Evolutionary conservation across 2,888 invertebrate genomes (phyloP), one percentile per base, ranked within the genome.

Genomic region (Synergus japonicus): DNA sequence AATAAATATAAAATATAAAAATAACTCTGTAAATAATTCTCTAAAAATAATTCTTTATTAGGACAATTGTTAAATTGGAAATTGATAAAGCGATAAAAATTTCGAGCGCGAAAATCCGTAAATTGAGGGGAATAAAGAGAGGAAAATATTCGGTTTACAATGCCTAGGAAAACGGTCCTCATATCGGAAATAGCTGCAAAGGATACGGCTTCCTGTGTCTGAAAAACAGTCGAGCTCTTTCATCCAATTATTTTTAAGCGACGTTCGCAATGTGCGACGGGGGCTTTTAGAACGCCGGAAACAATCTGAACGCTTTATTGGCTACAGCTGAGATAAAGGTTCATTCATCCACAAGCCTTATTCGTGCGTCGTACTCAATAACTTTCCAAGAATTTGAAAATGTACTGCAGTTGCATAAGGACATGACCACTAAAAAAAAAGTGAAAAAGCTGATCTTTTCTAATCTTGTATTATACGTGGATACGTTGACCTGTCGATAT

Each of bases 201-300:
- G 76, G 44, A 76, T 76, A 76, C 63, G 63, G 43, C 63, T 76
- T 76, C 63, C 76, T 76, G 76, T n/a, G n/a, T 10, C 44, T 63
- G 63, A 76, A 63, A 63, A 76, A 37, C 41, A 69, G 77, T 44
- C 49, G 13, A 41, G 76, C 73, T 78, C 78, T 82, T 82, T 85
- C 80, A 83, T 83, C 78, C 85, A 84, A 84, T 85, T 85, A 85
- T 85, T 84, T 86, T 84, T 82, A 81, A 82, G 81, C 73, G 81
- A 79, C 78, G 41, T 76, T 79, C 64, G 81, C 80, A 63, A 81
- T 77, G 79, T 77, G 80, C 78, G 65, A 82, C 79, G 81, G 78
- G 69, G 77, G 82, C 84, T 85, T 85, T 85, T 82, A 85, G 80
- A 78, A 79, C 76, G 78, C 83, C 83, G 85, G 84, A 86, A 86